These are phyloP conservation scores for Tiliacea aurago DNA, from an alignment of 2,888 invertebrate species.

Conservation along the genomic window DNA sequence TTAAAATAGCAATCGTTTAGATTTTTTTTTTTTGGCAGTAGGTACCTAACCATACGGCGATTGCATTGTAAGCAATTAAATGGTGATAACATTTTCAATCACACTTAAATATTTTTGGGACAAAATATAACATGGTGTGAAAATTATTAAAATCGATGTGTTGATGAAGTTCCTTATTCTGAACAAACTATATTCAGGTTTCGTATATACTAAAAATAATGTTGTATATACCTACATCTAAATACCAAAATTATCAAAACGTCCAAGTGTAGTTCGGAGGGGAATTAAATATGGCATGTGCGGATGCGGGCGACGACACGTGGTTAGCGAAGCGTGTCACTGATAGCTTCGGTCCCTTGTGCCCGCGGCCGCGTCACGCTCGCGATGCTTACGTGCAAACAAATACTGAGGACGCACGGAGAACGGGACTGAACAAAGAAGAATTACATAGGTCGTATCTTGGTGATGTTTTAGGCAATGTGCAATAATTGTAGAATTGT, in stretches of 20 bases:
- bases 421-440: background rate
- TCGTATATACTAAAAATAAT: too few relatives aligned
- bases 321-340: conserved; percentile 76
- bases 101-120: too few relatives aligned
- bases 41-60: too few relatives aligned
- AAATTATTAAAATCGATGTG: too few relatives aligned
- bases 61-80: too few relatives aligned
- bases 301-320: conserved; percentile 70
- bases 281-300: conserved; percentile 65
- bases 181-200: too few relatives aligned
- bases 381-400: conserved; percentile 5
- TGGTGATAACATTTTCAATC: too few relatives aligned
- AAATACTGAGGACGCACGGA: conserved; percentile 23
- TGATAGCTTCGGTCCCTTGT: conserved; percentile 73
- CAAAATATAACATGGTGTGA: too few relatives aligned
- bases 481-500: background rate
- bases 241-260: conserved; percentile 12
- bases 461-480: background rate
- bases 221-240: background rate
- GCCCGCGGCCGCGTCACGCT: conserved; percentile 60
- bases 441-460: background rate
- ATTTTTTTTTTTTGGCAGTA: too few relatives aligned
- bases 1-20: too few relatives aligned
- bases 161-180: too few relatives aligned
- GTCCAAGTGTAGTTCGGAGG: conserved; percentile 38